Evolutionary conservation across 2,888 invertebrate species (phyloP).

Genomic region (Embidobia sp.): DNA sequence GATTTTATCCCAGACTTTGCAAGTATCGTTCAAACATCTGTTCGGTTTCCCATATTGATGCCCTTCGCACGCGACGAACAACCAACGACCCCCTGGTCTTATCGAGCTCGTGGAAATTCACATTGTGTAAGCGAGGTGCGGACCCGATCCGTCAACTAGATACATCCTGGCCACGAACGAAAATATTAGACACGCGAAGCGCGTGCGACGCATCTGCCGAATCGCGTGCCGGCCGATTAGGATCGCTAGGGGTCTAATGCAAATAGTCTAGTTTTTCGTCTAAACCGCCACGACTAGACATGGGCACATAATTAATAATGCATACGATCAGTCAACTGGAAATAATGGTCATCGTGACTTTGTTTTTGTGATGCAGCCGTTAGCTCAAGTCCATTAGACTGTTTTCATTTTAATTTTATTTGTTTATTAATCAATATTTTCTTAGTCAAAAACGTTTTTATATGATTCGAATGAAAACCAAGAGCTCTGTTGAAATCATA

Average conservation of each 20-base stretch:
- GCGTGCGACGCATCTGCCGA: constrained; percentile 49
- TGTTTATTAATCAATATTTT: no score
- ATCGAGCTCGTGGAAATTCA: constrained; percentile 25
- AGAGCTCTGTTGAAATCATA: no score
- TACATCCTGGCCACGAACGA: not conserved
- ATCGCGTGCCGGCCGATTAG: constrained; percentile 34
- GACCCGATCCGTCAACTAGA: not conserved
- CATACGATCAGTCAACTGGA: no score
- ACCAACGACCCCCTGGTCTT: not conserved
- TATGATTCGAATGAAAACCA: no score
- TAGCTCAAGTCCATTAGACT: no score
- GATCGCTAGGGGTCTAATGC: constrained; percentile 36
- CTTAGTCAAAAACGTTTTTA: no score
- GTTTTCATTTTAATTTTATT: no score
- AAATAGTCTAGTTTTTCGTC: constrained; percentile 33
- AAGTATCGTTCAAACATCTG: constrained; percentile 12
- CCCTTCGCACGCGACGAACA: constrained; percentile 9
- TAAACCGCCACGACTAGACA: constrained; percentile 20
- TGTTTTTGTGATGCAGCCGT: no score
- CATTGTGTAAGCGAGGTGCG: constrained; percentile 1
- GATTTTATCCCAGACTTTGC: no score
- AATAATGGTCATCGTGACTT: no score
- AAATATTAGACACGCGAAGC: constrained; percentile 36
- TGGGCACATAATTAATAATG: constrained; percentile 18
- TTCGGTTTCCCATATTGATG: constrained; percentile 8